Percentiles rank a stretch among this genome's conserved stretches.
Evolutionary conservation across 1,140 invertebrate species (phyloP).

Genomic region (Zaprionus nigranus): DNA sequence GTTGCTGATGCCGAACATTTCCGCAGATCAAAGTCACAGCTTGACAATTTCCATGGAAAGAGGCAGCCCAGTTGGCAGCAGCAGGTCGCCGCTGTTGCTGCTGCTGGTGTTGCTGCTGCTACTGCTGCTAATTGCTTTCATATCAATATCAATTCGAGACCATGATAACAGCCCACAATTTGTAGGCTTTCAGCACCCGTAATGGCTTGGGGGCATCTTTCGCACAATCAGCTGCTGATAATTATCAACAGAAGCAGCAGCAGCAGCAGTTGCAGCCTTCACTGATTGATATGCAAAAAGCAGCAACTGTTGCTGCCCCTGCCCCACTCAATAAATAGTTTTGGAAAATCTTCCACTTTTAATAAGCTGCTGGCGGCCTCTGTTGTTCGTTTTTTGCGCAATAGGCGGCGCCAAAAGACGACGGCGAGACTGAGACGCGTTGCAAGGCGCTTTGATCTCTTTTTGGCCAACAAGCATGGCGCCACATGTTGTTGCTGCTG

Average conservation of each 20-base stretch:
- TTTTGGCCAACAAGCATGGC: constrained; percentile 67
- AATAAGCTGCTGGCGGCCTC: constrained; percentile 36
- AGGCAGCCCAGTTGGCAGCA: constrained; percentile 7
- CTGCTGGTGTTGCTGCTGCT: constrained; percentile 45
- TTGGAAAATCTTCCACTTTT: background rate
- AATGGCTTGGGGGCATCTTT: constrained; percentile 46
- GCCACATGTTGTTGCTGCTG: constrained; percentile 45
- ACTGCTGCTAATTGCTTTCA: constrained; percentile 79
- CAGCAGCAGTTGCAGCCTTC: constrained; percentile 7
- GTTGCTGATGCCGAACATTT: constrained; percentile 75
- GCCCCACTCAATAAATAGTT: constrained; percentile 29
- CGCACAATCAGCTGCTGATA: constrained; percentile 48
- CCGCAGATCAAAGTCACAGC: constrained; percentile 83
- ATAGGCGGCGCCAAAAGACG: constrained; percentile 49
- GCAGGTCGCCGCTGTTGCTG: constrained; percentile 30
- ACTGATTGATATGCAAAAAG: constrained; percentile 67
- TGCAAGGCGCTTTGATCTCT: constrained; percentile 70
- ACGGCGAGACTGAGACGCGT: constrained; percentile 44
- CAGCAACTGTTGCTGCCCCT: background rate
- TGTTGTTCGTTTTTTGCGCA: constrained; percentile 65
- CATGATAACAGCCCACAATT: constrained; percentile 67
- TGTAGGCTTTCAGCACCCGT: constrained; percentile 69
- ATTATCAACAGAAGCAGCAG: constrained; percentile 57
- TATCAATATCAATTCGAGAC: constrained; percentile 59
- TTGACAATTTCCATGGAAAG: constrained; percentile 78